These are phyloP conservation scores for Sitodiplosis mosellana DNA, from an alignment of 1,140 invertebrate species.

Conservation along the genomic window DNA sequence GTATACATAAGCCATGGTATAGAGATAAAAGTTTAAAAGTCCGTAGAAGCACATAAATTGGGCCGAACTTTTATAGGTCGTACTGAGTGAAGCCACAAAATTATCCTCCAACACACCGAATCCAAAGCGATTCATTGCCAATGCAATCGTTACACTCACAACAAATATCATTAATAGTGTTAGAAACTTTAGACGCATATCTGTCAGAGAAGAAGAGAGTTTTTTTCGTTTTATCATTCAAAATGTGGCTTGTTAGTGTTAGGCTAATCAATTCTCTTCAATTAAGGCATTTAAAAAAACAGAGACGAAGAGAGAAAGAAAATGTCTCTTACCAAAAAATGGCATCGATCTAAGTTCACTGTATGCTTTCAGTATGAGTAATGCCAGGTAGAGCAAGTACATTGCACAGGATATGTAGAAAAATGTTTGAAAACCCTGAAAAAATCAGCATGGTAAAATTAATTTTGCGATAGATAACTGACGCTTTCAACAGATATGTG, in stretches of 20 bases:
- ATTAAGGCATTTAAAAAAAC: too few species aligned
- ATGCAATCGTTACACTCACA: slow-evolving; percentile 51
- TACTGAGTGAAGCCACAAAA: slow-evolving; percentile 72
- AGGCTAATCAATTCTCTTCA: too few species aligned
- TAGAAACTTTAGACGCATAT: slow-evolving; percentile 79
- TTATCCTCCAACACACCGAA: slow-evolving; percentile 80
- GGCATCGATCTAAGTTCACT: slow-evolving; percentile 91
- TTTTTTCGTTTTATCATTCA: not conserved
- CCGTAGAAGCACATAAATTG: slow-evolving; percentile 92
- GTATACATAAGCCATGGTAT: slow-evolving; percentile 87
- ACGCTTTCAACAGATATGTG: too few species aligned
- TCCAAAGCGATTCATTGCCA: slow-evolving; percentile 70
- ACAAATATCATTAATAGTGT: slow-evolving; percentile 74
- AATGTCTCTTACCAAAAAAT: slow-evolving; percentile 58
- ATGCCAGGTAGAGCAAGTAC: slow-evolving; percentile 70
- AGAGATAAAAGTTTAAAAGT: slow-evolving; percentile 87
- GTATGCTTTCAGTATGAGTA: slow-evolving; percentile 75
- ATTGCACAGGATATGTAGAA: slow-evolving; percentile 71
- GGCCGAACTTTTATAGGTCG: slow-evolving; percentile 74
- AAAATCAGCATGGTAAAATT: slow-evolving; percentile 12
- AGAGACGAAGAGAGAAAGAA: too few species aligned
- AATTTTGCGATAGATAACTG: too few species aligned
- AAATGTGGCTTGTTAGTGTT: too few species aligned
- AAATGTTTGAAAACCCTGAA: slow-evolving; percentile 65
- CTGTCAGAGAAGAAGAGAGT: slow-evolving; percentile 32